Conservation (phyloP, 2,888 invertebrate species). For the Seira musarum region DNA sequence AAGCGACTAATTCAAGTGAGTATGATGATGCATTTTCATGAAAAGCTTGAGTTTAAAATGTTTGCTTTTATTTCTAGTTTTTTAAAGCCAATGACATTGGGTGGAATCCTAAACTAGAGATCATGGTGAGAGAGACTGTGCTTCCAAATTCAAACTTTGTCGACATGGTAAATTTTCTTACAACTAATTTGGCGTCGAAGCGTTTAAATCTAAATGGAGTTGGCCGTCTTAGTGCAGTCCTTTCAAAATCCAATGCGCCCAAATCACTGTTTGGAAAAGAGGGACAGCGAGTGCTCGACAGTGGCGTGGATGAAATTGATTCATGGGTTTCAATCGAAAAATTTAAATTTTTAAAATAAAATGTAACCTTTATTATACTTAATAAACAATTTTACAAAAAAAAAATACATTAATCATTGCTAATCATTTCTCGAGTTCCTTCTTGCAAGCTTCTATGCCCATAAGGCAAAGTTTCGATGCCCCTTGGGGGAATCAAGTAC, state of each 20-base stretch:
- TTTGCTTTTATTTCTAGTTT: too few species aligned
- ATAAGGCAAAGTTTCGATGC: slow-evolving; percentile 7
- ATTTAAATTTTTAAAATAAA: slow-evolving; percentile 29
- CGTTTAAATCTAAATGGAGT: slow-evolving; percentile 10
- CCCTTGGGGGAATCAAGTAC: slow-evolving; percentile 30
- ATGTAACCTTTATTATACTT: background rate
- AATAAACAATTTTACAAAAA: background rate
- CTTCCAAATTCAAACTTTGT: slow-evolving; percentile 15
- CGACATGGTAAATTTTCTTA: background rate
- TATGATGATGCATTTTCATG: too few species aligned
- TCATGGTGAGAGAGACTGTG: background rate
- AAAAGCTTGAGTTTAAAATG: background rate
- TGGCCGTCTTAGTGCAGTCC: background rate
- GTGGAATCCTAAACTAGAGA: background rate
- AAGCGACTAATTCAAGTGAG: slow-evolving; percentile 10
- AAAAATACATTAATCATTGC: background rate
- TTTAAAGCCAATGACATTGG: background rate
- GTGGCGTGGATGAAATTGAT: background rate
- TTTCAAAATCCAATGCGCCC: slow-evolving; percentile 23
- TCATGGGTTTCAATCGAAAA: slow-evolving; percentile 1
- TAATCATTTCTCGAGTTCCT: background rate
- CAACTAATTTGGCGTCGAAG: background rate
- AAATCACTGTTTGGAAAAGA: slow-evolving; percentile 15
- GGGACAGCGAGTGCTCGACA: slow-evolving; percentile 10
- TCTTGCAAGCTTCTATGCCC: background rate